These are phyloP conservation scores for Lasioglossum vierecki DNA, from an alignment of 2,888 invertebrate genomes.

Conservation along the genomic window DNA sequence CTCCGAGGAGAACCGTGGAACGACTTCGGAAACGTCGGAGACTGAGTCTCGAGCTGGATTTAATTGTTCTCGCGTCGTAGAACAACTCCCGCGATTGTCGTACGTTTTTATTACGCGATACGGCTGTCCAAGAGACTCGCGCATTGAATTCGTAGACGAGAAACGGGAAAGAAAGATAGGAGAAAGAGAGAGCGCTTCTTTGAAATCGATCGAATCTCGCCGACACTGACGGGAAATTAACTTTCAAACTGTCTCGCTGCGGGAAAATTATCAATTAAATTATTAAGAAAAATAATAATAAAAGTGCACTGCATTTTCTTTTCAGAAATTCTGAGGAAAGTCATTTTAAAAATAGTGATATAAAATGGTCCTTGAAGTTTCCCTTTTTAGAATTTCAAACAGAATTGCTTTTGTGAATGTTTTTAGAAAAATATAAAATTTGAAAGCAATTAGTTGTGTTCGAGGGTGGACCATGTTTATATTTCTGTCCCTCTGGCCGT, in stretches of 20 bases:
- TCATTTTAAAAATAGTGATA: too few species aligned
- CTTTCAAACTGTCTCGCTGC: not conserved
- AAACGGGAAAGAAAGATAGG: not conserved
- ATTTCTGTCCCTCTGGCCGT: not conserved
- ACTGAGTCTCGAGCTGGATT: not conserved
- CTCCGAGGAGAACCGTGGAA: not conserved
- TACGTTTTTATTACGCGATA: conserved; percentile 8
- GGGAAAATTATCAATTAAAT: not conserved
- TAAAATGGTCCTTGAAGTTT: too few species aligned
- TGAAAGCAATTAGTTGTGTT: not conserved
- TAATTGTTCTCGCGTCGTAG: conserved; percentile 20
- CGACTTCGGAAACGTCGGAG: not conserved
- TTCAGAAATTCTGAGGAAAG: too few species aligned
- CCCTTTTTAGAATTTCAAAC: too few species aligned
- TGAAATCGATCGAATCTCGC: not conserved
- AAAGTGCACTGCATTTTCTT: too few species aligned
- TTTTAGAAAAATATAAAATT: too few species aligned
- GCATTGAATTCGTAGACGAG: not conserved
- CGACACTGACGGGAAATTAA: not conserved
- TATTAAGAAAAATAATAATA: not conserved
- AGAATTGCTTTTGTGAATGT: too few species aligned
- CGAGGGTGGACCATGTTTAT: not conserved
- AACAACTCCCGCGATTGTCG: conserved; percentile 19
- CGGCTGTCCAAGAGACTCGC: not conserved
- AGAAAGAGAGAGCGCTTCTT: not conserved